phyloP scores from a whole-genome alignment of 2,113 vertebrate genomes.

The Bolborhynchus lineola region DNA sequence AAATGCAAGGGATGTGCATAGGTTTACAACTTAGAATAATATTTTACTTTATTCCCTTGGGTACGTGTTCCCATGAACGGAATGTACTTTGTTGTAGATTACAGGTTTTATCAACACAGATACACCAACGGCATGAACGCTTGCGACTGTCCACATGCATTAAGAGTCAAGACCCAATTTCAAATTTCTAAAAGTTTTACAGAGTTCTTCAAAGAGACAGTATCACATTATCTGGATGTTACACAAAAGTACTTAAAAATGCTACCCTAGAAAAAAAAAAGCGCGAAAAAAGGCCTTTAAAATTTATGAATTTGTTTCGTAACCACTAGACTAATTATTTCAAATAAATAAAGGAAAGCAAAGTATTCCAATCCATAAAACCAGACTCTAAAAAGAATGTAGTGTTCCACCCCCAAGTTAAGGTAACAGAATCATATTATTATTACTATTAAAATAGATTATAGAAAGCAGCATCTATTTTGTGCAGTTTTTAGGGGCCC shows the following conservation, averaged over 20 bases:
- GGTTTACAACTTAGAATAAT: slow-evolving; percentile 88
- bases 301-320: slow-evolving; percentile 75
- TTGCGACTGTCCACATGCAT: slow-evolving; percentile 98
- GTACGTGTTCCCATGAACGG: slow-evolving; percentile 86
- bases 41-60: slow-evolving; percentile 83
- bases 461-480: slow-evolving; percentile 89
- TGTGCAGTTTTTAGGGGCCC: slow-evolving; percentile 87
- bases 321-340: slow-evolving; percentile 79
- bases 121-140: slow-evolving; percentile 92
- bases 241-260: slow-evolving; percentile 78
- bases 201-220: slow-evolving; percentile 97
- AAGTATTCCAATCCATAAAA: slow-evolving; percentile 80
- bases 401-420: slow-evolving; percentile 81
- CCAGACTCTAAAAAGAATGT: slow-evolving; percentile 84
- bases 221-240: slow-evolving; percentile 84
- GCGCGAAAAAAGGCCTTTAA: slow-evolving; percentile 74
- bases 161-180: slow-evolving; percentile 92
- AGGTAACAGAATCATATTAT: slow-evolving; percentile 82
- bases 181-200: slow-evolving; percentile 90
- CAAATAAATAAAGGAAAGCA: slow-evolving; percentile 86
- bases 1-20: slow-evolving; percentile 97
- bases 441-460: slow-evolving; percentile 88
- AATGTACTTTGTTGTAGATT: slow-evolving; percentile 90
- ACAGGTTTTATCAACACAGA: slow-evolving; percentile 89
- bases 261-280: slow-evolving; percentile 67